Evolutionary conservation across 1,140 invertebrate genomes (phyloP), one percentile per base, ranked within the genome.

Genomic region (Holcopasites calliopsidis): DNA sequence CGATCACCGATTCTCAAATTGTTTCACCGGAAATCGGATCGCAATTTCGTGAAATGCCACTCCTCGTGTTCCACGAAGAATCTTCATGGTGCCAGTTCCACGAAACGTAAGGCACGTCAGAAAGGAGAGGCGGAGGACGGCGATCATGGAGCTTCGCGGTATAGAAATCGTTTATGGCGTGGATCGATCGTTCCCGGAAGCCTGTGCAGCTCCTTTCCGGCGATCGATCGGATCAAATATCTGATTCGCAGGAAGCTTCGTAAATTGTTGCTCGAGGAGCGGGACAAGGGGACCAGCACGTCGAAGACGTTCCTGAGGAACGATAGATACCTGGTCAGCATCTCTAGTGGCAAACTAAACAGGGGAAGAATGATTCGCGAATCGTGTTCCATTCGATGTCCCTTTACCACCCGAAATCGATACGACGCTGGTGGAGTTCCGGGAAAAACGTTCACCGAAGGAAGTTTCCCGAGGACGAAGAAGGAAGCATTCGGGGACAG

Each of bases 181-280:
- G 18, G 38, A n/a, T 26, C 21, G 8, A 52, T 35, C 21, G 11
- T 42, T 10, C 26, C 61, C 0, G 8, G 26, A 10, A 47, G 57
- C 31, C 18, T 80, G 21, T 55, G 72, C 21, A 11, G 23, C 42
- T 60, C 65, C 0, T 75, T 55, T 3, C 64, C 72, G n/a, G 61
- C 72, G 1, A 28, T 85, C 38, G 66, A 76, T 4, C 58, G 73
- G 33, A 77, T 86, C 28, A 86, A 80, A 31, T 50, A 60, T 52
- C 13, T 85, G 52, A 79, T 86, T 13, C 64, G 76, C 13, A 62
- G 55, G 38, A 86, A 85, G 16, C 35, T 86, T 0, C 47, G 74
- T n/a, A 75, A 52, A 44, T 70, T 79, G 40, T 40, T 82, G 23
- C 49, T 78, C 31, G 49, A 70, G n/a, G 55, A 69, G 8, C 40